Conservation (phyloP, 2,113 vertebrate genomes). For the Pseudorectes ferrugineus region DNA sequence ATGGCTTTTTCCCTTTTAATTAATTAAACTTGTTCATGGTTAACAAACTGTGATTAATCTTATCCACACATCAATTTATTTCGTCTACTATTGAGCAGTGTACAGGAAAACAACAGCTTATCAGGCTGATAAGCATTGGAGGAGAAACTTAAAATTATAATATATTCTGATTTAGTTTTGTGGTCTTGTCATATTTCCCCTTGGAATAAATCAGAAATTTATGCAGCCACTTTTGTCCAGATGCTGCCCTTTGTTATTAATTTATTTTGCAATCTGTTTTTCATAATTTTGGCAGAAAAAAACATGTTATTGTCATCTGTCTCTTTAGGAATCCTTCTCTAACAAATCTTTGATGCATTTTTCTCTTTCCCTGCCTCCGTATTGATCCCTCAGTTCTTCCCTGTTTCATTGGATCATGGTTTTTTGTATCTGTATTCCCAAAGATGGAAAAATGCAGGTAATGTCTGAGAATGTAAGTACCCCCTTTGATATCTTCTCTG, state of each 20-base stretch:
- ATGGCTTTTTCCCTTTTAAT: neutral
- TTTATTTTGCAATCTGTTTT: conserved; percentile 43
- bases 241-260: conserved; percentile 35
- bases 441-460: neutral
- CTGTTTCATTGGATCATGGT: neutral
- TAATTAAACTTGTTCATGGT: neutral
- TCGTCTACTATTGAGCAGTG: neutral
- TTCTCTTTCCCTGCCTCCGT: neutral
- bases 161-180: neutral
- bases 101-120: neutral
- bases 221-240: neutral
- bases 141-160: neutral
- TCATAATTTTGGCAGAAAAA: conserved; percentile 10
- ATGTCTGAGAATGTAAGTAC: neutral
- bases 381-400: neutral
- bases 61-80: neutral
- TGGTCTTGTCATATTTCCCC: neutral
- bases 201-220: conserved; percentile 13
- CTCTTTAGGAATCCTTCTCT: neutral
- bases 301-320: neutral
- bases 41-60: neutral
- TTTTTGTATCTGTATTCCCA: neutral
- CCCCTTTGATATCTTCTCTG: neutral
- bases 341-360: neutral
- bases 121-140: neutral